These are phyloP conservation scores for Dasysyrphus tricinctus DNA, from an alignment of 2,888 invertebrate species.

Conservation along the genomic window DNA sequence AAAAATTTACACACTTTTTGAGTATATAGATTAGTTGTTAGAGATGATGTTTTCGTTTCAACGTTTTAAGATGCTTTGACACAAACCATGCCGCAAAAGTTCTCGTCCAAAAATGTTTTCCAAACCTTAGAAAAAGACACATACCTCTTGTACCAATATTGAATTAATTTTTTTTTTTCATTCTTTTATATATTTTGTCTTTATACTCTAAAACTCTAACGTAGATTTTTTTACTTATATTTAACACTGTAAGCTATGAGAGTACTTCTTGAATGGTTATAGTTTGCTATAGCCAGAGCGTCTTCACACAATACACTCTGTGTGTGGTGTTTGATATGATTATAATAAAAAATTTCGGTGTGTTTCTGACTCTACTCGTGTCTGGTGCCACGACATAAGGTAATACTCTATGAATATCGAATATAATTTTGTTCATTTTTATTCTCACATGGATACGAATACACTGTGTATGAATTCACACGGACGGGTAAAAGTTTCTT, in stretches of 20 bases:
- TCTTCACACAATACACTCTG: constrained; percentile 64
- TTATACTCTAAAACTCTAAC: constrained; percentile 42
- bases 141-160: constrained; percentile 32
- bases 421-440: constrained; percentile 57
- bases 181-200: constrained; percentile 12
- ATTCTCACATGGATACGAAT: constrained; percentile 75
- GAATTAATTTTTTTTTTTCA: constrained; percentile 9
- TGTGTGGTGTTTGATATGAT: constrained; percentile 69
- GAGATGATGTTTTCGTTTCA: constrained; percentile 83
- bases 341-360: constrained; percentile 57
- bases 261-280: constrained; percentile 70
- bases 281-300: constrained; percentile 38
- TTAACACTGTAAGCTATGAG: constrained; percentile 64
- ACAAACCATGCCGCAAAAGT: constrained; percentile 78
- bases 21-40: constrained; percentile 7
- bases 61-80: constrained; percentile 84
- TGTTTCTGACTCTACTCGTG: constrained; percentile 54
- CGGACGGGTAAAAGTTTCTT: constrained; percentile 48
- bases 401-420: constrained; percentile 66
- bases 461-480: constrained; percentile 67
- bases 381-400: constrained; percentile 49
- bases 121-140: constrained; percentile 56
- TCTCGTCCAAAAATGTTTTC: constrained; percentile 75
- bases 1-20: constrained; percentile 8
- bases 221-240: constrained; percentile 48